These are phyloP conservation scores for Pampus argenteus DNA, from an alignment of 2,797 vertebrate genomes.

Conservation along the genomic window DNA sequence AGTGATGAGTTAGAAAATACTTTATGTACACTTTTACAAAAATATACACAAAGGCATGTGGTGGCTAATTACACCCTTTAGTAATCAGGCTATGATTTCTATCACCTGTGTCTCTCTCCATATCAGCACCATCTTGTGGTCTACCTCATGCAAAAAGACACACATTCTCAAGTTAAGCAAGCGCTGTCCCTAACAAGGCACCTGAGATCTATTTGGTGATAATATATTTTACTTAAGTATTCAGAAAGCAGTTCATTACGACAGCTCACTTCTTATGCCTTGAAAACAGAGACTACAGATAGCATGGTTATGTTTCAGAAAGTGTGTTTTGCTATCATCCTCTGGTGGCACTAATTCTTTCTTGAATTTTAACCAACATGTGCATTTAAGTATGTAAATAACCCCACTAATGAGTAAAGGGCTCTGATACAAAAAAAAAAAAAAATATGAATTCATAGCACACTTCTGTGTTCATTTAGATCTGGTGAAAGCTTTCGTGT, in stretches of 20 bases:
- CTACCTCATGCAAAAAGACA: not conserved
- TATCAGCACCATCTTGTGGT: constrained; percentile 37
- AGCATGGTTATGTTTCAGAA: not conserved
- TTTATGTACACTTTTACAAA: not conserved
- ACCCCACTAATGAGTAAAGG: not conserved
- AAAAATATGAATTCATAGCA: not conserved
- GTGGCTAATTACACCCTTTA: not conserved
- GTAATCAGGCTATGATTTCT: not conserved
- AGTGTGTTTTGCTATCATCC: not conserved
- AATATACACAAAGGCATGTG: not conserved
- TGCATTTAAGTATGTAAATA: not conserved
- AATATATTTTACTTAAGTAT: too few species aligned
- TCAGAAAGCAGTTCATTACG: not conserved
- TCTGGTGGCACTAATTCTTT: not conserved
- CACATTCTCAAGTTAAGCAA: not conserved
- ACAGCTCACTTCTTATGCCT: not conserved
- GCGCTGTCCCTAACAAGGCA: not conserved
- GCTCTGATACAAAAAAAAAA: not conserved
- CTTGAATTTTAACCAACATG: not conserved
- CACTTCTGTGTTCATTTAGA: not conserved
- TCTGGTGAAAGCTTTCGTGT: not conserved
- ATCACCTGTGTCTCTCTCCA: not conserved
- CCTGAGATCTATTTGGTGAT: not conserved
- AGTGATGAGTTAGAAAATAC: not conserved
- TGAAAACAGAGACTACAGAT: not conserved